Evolutionary conservation across 2,797 vertebrate species (phyloP).

Genomic region (Galago senegalensis): DNA sequence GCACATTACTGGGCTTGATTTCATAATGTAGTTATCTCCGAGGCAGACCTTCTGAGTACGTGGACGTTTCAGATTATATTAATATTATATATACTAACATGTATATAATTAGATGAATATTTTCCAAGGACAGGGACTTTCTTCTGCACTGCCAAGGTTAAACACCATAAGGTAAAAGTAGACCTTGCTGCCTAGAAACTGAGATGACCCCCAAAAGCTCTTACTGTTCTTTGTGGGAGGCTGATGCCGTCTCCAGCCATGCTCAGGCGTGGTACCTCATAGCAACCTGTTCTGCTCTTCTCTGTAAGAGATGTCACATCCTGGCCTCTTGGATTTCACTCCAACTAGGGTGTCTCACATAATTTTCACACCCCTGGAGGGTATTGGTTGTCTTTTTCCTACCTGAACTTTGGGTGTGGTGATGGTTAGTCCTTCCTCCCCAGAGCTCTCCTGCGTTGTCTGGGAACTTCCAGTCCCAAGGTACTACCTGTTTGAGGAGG

Average conservation of each 20-base stretch:
- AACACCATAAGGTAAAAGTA: conserved; percentile 1
- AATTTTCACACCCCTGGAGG: neutral
- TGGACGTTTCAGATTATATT: neutral
- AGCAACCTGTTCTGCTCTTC: neutral
- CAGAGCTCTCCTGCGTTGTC: neutral
- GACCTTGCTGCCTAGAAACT: neutral
- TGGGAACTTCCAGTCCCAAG: neutral
- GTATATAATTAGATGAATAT: neutral
- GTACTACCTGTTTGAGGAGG: neutral
- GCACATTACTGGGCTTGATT: neutral
- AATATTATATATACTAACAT: too few species aligned
- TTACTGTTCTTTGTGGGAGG: neutral
- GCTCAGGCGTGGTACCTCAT: neutral
- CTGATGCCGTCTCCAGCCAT: neutral
- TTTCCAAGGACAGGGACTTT: conserved; percentile 4
- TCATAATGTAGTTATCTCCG: neutral
- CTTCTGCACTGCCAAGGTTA: neutral
- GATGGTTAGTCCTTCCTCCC: neutral
- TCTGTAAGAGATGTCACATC: neutral
- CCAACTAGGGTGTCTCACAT: neutral
- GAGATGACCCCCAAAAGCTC: neutral
- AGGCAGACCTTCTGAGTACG: neutral
- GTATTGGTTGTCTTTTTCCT: neutral
- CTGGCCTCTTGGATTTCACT: neutral
- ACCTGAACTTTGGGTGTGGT: neutral